These are phyloP conservation scores for Samia ricini DNA, from an alignment of 1,140 invertebrate species.

Conservation along the genomic window DNA sequence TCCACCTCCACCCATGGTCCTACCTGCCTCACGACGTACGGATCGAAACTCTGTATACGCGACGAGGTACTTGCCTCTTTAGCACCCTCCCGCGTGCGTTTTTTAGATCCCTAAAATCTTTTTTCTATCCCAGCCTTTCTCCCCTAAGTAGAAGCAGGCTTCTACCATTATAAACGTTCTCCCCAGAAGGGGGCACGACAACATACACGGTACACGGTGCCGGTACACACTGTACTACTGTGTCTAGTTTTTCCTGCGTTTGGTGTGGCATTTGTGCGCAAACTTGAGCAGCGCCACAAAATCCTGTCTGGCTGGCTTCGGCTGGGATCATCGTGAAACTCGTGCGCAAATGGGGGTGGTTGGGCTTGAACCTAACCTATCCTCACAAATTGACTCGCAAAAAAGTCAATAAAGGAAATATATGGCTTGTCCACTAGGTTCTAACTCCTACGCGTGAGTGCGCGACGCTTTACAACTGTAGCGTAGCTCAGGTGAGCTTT, in stretches of 20 bases:
- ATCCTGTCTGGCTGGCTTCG: constrained; percentile 25
- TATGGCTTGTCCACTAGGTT: background rate
- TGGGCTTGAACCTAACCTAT: constrained; percentile 1
- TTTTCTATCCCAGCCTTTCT: background rate
- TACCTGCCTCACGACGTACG: constrained; percentile 3
- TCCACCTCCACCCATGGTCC: background rate
- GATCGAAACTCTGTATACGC: background rate
- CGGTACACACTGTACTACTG: no score
- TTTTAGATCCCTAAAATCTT: background rate
- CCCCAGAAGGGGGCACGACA: constrained; percentile 1
- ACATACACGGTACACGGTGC: background rate
- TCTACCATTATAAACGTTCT: background rate
- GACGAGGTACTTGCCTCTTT: no score
- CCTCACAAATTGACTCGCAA: background rate
- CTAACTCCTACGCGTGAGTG: constrained; percentile 31
- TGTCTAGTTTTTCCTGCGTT: background rate
- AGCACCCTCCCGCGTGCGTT: background rate
- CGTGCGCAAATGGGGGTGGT: background rate
- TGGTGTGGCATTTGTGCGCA: background rate
- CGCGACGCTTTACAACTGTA: background rate
- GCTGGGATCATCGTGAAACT: constrained; percentile 15
- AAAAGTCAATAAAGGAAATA: background rate
- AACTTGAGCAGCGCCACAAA: background rate
- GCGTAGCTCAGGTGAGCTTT: background rate
- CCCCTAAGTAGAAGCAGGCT: background rate